Conservation (phyloP, 2,888 invertebrate genomes). For the Oligia strigilis region DNA sequence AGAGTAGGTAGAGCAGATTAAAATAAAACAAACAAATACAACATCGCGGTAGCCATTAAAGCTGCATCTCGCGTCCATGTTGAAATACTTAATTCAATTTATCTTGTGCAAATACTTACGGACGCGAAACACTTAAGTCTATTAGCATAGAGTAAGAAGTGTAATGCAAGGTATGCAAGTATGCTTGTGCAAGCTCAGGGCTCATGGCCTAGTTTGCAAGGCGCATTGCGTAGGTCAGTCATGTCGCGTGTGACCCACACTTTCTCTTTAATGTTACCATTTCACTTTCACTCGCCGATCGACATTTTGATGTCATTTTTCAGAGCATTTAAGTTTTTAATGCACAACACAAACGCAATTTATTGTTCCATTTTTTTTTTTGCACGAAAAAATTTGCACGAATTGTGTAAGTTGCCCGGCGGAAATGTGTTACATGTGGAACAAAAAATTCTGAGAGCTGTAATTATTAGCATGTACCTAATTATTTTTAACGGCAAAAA, state of each 20-base stretch:
- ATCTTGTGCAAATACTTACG: conserved; percentile 64
- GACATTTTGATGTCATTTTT: conserved; percentile 58
- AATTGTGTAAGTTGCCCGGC: conserved; percentile 20
- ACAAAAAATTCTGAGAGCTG: conserved; percentile 20
- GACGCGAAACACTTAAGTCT: conserved; percentile 61
- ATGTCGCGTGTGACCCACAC: conserved; percentile 77
- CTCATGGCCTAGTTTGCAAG: conserved; percentile 82
- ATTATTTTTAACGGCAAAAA: conserved; percentile 39
- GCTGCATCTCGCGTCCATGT: conserved; percentile 46
- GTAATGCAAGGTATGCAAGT: conserved; percentile 72
- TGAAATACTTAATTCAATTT: conserved; percentile 57
- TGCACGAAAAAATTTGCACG: neutral
- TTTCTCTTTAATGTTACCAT: conserved; percentile 81
- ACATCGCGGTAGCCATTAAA: conserved; percentile 30
- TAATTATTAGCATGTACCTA: conserved; percentile 39
- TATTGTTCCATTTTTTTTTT: conserved; percentile 5
- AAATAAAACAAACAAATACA: conserved; percentile 6
- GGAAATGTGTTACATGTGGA: conserved; percentile 23
- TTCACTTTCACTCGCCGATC: conserved; percentile 82
- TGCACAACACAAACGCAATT: conserved; percentile 29
- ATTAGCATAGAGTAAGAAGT: conserved; percentile 65
- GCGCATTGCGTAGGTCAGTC: conserved; percentile 88
- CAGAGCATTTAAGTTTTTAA: conserved; percentile 37
- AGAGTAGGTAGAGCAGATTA: neutral
- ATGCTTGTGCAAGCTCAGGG: conserved; percentile 79